Evolutionary conservation across 2,888 invertebrate genomes (phyloP), one percentile per base, ranked within the genome.

Genomic region (Prenolepis imparis): DNA sequence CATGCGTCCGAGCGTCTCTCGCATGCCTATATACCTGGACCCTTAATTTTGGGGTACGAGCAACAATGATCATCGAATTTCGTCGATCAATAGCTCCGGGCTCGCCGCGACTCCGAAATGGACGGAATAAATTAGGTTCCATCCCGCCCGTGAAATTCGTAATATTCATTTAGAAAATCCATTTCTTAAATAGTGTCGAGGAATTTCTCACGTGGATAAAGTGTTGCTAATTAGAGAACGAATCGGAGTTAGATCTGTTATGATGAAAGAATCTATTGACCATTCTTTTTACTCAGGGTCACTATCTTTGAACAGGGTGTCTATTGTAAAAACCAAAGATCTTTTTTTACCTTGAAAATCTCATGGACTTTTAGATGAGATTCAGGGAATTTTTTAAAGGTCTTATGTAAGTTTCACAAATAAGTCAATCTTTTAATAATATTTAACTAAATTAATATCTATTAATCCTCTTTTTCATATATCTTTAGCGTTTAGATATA

Each of bases 1-100:
- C 52, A 90, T 89, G 90, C 91, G 91, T 90, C 88, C 87, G 85
- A 86, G 86, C 83, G 74, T 74, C 84, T 88, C 84, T 85, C 87
- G 88, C 75, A 28, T 75, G 82, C 84, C 88, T 91, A 28, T 28
- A 28, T 28, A 91, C 91, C 91, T 89, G 91, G 82, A 12, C 82
- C 84, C 87, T 87, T 87, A 84, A 88, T 91, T 91, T 91, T 91
- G 52, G 84, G 88, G 85, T 48, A 61, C 61, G 48, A 48, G 39
- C 81, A 81, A 78, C 80, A 68, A 67, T 80, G 86, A 90, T 83
- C 82, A 67, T 86, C 84, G 73, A 88, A 78, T 85, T 81, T 88
- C 84, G 82, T 75, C 67, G 86, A 84, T 86, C 86, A 87, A 87
- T 83, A 32, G 81, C 44, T 77, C n/a, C n/a, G n/a, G n/a, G n/a